Base-by-base conservation (phyloP, 2,888 invertebrate genomes). In the Drosophila parthenogenetica region DNA sequence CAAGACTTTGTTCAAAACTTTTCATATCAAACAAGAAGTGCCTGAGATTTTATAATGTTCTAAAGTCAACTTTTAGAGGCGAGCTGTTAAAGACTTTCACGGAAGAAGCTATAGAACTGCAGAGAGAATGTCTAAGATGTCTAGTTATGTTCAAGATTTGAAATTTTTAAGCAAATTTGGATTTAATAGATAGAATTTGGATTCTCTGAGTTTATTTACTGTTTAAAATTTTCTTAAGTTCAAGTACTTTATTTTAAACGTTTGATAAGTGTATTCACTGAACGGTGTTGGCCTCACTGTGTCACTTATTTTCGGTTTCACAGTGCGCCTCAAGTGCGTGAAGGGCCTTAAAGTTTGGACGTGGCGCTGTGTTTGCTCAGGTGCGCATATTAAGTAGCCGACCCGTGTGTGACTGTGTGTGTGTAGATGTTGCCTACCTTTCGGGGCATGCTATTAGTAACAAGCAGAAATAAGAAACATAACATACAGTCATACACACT, bases 361-460 rank as follows among this genome's bases (percentile, higher is more conserved):
- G 48, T 64, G 68, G 46, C 55, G 67, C 48, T 66, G 63, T 60
- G 66, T 69, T 69, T 77, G 75, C 68, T 73, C 78, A 87, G 83
- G 87, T 87, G 77, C 73, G 87, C 83, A 87, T 87, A 84, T 81
- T 78, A 84, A 84, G 82, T 85, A 85, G 84, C 78, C 63, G 75
- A 40, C 76, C 51, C 67, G 69, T 71, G 65, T 63, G 51, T 43
- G 53, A 22, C 22, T 32, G 39, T 35, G 16, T 64, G 51, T 54
- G 37, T 48, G 39, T 45, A 39, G 42, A 45, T 68, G 69, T 51
- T 46, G 69, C 57, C 62, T 71, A 66, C 61, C 64, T 73, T 79
- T 78, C 61, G 76, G 72, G 72, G 69, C 68, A 77, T 67, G 65
- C 73, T 77, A 75, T 79, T 79, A 81, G 85, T 76, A 45, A 46